Conservation (phyloP, 2,888 invertebrate species). For the Lochmaea capreae region DNA sequence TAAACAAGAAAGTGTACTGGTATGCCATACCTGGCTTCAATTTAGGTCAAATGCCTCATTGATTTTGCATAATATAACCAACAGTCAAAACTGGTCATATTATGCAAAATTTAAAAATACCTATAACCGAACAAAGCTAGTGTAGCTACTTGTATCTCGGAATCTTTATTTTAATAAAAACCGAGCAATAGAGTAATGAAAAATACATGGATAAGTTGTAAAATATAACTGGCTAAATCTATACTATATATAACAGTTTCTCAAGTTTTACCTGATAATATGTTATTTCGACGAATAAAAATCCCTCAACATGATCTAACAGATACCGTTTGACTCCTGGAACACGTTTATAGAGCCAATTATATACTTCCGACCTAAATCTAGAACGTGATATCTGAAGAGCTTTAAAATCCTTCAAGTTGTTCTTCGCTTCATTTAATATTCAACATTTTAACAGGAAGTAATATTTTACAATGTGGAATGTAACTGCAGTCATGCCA, state of each 20-base stretch:
- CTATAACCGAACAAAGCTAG: no score
- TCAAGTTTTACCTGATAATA: not conserved
- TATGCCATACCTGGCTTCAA: no score
- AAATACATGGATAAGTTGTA: no score
- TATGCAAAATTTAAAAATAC: no score
- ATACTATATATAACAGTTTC: not conserved
- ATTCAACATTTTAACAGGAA: constrained; percentile 44
- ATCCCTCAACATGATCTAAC: not conserved
- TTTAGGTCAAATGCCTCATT: no score
- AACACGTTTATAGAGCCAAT: constrained; percentile 8
- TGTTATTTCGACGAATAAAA: not conserved
- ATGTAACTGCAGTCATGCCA: constrained; percentile 56
- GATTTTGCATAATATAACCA: no score
- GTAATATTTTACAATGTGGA: constrained; percentile 51
- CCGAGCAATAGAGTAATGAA: no score
- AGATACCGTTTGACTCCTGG: not conserved
- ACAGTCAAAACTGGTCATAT: no score
- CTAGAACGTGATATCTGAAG: constrained; percentile 13
- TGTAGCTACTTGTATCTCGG: no score
- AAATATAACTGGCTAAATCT: no score
- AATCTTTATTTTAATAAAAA: no score
- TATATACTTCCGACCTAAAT: constrained; percentile 1
- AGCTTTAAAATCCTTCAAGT: constrained; percentile 19
- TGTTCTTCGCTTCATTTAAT: constrained; percentile 39
- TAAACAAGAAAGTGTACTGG: no score